Base-by-base conservation (phyloP, 1,140 invertebrate species). In the Drosophila orena region DNA sequence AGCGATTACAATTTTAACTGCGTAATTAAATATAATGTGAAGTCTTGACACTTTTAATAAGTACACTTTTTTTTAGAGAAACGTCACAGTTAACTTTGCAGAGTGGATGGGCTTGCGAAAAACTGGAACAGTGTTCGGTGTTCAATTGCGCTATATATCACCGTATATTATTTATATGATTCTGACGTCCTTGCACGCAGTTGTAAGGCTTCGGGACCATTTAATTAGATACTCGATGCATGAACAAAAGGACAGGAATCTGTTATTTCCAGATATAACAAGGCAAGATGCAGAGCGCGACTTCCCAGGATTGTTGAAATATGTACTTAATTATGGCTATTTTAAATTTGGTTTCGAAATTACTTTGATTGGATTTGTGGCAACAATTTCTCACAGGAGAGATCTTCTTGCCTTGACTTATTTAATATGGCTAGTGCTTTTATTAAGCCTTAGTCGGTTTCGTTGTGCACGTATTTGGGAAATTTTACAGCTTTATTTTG, bases 301-400 rank as follows among this genome's bases (percentile, higher is more conserved):
- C 81, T 88, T 99, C 1, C 79, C 94, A 4, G 93, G 95, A 27
- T 97, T 97, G 88, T 80, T 97, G 5, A 98, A 99, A 92, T 99
- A 97, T 93, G 92, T 98, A 8, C 93, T 96, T 5, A 99, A 99
- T 92, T 98, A 97, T 93, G 95, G 96, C 10, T 99, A 97, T 92
- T 98, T 98, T 92, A 98, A 98, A 93, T 99, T 99, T 94, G 98
- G 98, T 12, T 91, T 99, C 1, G 98, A 99, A 94, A 96, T 98
- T 37, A 97, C 96, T 53, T 93, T 98, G 53, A 96, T 99, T 65
- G 96, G 95, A 34, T 95, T 97, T 10, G 97, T 98, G 2, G 94
- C 96, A 1, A 94, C 97, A 1, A 97, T 99, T 79, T 96, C 96
- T 17, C 96, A 96, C 0, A 94, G 98, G 58, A 95, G 98, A 88